Conservation (phyloP, 2,113 vertebrate species). For the Rostratula benghalensis region DNA sequence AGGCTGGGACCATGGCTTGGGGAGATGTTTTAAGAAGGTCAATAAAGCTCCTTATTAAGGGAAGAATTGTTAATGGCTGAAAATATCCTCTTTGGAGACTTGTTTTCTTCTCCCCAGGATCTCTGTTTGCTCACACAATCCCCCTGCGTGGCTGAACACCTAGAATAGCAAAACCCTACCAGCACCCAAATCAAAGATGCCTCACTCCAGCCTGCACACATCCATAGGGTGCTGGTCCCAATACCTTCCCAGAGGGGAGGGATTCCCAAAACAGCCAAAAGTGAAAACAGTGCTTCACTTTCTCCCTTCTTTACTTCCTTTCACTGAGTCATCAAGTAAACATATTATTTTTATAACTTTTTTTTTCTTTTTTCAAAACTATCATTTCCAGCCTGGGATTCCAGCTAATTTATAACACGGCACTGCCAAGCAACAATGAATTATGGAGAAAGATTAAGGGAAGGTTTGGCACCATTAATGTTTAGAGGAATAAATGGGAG, state of each 20-base stretch:
- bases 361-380: background rate
- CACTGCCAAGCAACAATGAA: background rate
- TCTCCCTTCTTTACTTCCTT: background rate
- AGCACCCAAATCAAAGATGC: background rate
- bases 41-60: background rate
- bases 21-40: background rate
- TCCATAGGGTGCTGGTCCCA: background rate
- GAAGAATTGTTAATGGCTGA: background rate
- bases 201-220: background rate
- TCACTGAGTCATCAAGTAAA: background rate
- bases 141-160: background rate
- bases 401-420: background rate
- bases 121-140: accelerated
- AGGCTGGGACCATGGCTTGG: background rate
- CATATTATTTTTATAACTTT: background rate
- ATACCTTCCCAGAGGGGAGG: background rate
- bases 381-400: background rate
- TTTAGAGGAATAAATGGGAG: background rate
- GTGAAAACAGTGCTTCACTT: accelerated
- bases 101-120: background rate
- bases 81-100: background rate
- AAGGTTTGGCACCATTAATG: background rate
- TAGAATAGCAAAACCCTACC: background rate
- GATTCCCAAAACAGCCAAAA: background rate
- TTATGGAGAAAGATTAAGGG: background rate